Percentiles rank a stretch among this genome's conserved stretches.
Conservation (phyloP, 1,140 invertebrate genomes). For the Eurosta solidaginis region DNA sequence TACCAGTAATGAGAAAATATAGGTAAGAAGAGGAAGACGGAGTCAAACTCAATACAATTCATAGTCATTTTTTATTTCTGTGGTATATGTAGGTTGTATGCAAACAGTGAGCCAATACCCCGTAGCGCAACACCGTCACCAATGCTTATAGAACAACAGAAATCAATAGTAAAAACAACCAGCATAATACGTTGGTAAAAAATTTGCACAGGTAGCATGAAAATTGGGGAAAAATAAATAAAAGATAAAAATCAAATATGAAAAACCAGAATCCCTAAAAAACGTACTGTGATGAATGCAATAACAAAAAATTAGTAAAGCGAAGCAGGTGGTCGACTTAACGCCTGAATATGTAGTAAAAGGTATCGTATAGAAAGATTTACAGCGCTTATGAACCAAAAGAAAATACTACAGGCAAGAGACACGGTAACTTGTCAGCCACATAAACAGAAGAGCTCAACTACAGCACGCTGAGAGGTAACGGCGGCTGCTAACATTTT, state of each 20-base stretch:
- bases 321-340: constrained; percentile 11
- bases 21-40: too few species aligned
- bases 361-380: not conserved
- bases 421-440: not conserved
- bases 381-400: not conserved
- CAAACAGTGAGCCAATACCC: constrained; percentile 44
- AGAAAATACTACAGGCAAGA: not conserved
- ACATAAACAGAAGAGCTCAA: not conserved
- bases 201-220: constrained; percentile 58
- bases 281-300: not conserved
- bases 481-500: not conserved
- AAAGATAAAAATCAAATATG: constrained; percentile 1
- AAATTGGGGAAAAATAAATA: constrained; percentile 48
- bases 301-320: not conserved
- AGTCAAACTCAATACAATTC: too few species aligned
- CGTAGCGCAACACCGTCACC: not conserved
- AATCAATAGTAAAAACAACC: not conserved
- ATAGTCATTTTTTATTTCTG: constrained; percentile 56
- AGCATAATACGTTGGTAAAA: constrained; percentile 34
- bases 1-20: too few species aligned
- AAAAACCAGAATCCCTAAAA: not conserved
- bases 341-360: not conserved
- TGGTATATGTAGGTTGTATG: too few species aligned
- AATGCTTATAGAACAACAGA: not conserved
- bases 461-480: not conserved